phyloP scores from a whole-genome alignment of 1,140 invertebrate genomes.

The Lepidotrigona ventralis region DNA sequence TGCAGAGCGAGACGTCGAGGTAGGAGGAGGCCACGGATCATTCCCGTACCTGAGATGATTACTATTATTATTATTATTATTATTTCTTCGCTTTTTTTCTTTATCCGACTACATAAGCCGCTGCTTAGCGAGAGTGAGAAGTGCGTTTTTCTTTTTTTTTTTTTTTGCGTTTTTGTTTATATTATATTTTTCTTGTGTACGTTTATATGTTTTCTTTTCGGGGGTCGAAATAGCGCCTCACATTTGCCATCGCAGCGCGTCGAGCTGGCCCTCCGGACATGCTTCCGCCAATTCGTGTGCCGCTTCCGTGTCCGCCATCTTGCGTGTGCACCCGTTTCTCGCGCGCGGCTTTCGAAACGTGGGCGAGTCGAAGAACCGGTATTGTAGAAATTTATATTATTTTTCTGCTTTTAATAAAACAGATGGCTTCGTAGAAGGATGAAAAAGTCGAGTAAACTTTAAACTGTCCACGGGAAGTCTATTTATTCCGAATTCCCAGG shows the following conservation, averaged over 20 bases:
- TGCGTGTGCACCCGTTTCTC: neutral
- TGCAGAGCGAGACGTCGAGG: conserved; percentile 51
- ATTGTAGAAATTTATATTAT: no score
- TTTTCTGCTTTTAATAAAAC: no score
- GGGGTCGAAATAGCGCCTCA: conserved; percentile 17
- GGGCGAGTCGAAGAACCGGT: neutral
- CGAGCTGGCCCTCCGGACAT: conserved; percentile 51
- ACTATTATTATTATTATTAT: neutral
- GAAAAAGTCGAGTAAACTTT: no score
- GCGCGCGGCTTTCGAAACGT: neutral
- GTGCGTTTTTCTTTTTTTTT: neutral
- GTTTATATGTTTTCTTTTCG: no score
- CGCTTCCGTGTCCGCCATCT: conserved; percentile 9
- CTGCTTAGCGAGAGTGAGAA: conserved; percentile 32
- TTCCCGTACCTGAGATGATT: conserved; percentile 28
- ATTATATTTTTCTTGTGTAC: no score
- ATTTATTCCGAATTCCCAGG: no score
- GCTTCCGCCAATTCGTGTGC: conserved; percentile 13
- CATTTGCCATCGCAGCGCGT: conserved; percentile 20
- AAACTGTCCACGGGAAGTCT: no score
- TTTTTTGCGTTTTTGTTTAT: neutral
- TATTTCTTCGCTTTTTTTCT: conserved; percentile 46
- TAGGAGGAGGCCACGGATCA: conserved; percentile 50
- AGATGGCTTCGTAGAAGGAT: no score
- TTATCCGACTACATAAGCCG: conserved; percentile 13